Conservation (phyloP, 1,140 invertebrate species). For the Hetaerina americana region DNA sequence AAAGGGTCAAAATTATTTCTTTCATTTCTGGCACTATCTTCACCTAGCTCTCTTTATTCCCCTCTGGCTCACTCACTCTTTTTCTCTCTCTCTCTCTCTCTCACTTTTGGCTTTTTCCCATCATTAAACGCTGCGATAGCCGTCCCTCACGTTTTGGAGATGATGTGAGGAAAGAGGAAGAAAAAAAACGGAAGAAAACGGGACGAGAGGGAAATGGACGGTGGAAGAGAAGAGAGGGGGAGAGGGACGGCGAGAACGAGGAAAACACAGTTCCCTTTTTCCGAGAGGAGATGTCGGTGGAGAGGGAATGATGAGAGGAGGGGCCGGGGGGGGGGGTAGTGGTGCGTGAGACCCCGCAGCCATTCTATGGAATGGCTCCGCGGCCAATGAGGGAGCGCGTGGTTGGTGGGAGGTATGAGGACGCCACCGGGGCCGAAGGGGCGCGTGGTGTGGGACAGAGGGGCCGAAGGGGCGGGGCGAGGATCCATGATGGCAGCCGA, state of each 20-base stretch:
- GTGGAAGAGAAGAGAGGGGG: not conserved
- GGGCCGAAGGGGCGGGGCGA: not conserved
- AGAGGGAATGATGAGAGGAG: not conserved
- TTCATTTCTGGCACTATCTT: not conserved
- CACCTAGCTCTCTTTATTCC: too few relatives aligned
- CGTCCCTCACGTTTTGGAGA: not conserved
- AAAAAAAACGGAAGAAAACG: not conserved
- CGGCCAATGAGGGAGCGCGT: not conserved
- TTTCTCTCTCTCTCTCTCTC: too few relatives aligned
- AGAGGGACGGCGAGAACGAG: too few relatives aligned
- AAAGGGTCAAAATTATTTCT: too few relatives aligned
- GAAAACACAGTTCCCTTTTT: too few relatives aligned
- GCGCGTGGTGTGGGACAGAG: not conserved
- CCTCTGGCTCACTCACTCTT: too few relatives aligned
- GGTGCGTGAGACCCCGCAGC: not conserved
- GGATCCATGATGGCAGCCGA: not conserved
- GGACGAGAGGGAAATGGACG: not conserved
- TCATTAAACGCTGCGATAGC: not conserved
- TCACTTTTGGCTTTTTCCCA: not conserved
- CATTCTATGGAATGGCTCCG: not conserved
- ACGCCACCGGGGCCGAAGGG: not conserved
- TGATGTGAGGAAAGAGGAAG: not conserved
- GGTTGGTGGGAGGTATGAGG: not conserved
- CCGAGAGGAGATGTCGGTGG: too few relatives aligned
- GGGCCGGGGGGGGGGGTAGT: not conserved